Percentiles rank a stretch among this genome's conserved stretches.
These are phyloP conservation scores for Mionectes macconnelli DNA, from an alignment of 2,113 vertebrate genomes.

Conservation along the genomic window DNA sequence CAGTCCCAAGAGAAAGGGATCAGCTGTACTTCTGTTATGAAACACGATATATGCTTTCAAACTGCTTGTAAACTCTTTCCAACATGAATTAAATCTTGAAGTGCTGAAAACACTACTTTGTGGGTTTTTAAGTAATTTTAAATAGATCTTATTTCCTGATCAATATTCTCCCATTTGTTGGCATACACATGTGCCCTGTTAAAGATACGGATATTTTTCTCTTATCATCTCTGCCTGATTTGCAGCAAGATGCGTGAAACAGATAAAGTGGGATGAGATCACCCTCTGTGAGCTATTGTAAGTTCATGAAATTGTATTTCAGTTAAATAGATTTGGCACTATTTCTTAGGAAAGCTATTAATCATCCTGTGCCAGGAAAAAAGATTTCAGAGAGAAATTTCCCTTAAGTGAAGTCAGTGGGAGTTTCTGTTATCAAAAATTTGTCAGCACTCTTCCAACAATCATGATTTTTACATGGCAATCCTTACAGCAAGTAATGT, in stretches of 20 bases:
- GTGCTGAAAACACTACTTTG: slow-evolving; percentile 23
- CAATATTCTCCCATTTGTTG: slow-evolving; percentile 21
- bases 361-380: slow-evolving; percentile 29
- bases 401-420: slow-evolving; percentile 27
- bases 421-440: slow-evolving; percentile 31
- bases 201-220: slow-evolving; percentile 33
- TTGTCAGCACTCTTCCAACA: slow-evolving; percentile 12
- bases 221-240: not conserved
- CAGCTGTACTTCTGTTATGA: not conserved
- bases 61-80: slow-evolving; percentile 11
- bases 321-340: slow-evolving; percentile 50
- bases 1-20: not conserved
- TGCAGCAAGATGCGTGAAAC: not conserved
- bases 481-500: not conserved
- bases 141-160: slow-evolving; percentile 28
- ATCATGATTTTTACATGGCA: not conserved
- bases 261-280: slow-evolving; percentile 43
- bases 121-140: not conserved
- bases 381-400: slow-evolving; percentile 33
- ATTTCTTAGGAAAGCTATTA: slow-evolving; percentile 42
- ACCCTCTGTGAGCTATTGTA: slow-evolving; percentile 12
- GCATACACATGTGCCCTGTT: not conserved
- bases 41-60: not conserved
- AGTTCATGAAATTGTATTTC: slow-evolving; percentile 38
- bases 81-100: slow-evolving; percentile 31